Percentiles rank a stretch among this genome's conserved stretches.
These are phyloP conservation scores for Picus viridis DNA, from an alignment of 2,797 vertebrate species.

Conservation along the genomic window DNA sequence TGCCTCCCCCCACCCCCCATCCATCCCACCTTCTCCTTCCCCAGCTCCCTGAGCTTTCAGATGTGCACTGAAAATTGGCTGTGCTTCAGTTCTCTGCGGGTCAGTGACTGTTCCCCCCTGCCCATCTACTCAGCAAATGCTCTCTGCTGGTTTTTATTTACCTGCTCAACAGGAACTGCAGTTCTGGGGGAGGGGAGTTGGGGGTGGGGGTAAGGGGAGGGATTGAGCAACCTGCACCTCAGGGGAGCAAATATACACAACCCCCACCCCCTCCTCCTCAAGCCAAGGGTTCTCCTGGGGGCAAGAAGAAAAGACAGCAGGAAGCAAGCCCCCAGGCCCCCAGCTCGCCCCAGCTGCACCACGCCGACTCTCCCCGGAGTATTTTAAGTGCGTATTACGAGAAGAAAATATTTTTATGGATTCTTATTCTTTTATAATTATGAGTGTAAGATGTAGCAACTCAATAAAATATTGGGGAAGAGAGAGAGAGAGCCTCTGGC, in stretches of 20 bases:
- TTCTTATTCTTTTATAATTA: conserved; percentile 92
- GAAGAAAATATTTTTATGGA: conserved; percentile 95
- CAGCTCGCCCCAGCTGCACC: conserved; percentile 57
- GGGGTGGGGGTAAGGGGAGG: neutral
- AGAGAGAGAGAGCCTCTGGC: neutral
- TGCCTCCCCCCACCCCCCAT: neutral
- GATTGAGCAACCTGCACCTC: conserved; percentile 47
- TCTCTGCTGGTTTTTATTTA: conserved; percentile 54
- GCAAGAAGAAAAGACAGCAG: neutral
- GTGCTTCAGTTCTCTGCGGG: conserved; percentile 72
- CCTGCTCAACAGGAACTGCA: conserved; percentile 36
- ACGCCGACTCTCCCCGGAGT: conserved; percentile 80
- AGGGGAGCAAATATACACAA: conserved; percentile 21
- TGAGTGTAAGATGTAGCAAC: conserved; percentile 84
- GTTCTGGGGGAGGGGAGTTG: neutral
- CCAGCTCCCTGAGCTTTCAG: conserved; percentile 4
- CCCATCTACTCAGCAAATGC: conserved; percentile 12
- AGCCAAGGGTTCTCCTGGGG: conserved; percentile 68
- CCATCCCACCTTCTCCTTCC: neutral
- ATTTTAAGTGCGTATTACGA: conserved; percentile 90
- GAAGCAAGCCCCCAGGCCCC: neutral
- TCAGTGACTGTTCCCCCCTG: conserved; percentile 64
- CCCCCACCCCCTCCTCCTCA: conserved; percentile 14
- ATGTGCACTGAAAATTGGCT: conserved; percentile 51
- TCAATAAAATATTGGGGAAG: conserved; percentile 84